Percentiles rank a stretch among this genome's conserved stretches.
phyloP scores from a whole-genome alignment of 2,888 invertebrate species.

The Phortica magna region DNA sequence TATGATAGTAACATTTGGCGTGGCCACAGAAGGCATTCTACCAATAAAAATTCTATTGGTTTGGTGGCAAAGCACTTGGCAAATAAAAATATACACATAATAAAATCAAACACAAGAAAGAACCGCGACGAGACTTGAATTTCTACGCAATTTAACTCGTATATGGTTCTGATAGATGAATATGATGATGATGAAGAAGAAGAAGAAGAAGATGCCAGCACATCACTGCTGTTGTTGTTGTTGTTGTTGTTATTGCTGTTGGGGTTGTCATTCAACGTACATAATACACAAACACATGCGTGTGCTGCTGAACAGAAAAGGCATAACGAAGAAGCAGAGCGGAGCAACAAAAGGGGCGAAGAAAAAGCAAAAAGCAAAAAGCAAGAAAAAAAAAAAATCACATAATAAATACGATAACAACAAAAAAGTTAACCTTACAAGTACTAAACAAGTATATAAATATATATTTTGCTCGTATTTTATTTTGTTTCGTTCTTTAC shows the following conservation, averaged over 20 bases:
- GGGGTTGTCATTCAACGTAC: conserved; percentile 1
- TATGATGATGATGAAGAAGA: conserved; percentile 42
- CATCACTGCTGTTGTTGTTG: not conserved
- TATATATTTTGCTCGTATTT: conserved; percentile 33
- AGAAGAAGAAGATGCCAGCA: conserved; percentile 10
- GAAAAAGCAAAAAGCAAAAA: not conserved
- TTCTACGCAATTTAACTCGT: conserved; percentile 65
- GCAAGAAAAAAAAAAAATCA: not conserved
- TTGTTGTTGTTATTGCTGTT: not conserved
- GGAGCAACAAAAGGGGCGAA: not conserved
- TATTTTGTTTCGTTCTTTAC: not conserved
- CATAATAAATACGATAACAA: conserved; percentile 62
- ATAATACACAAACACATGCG: not conserved
- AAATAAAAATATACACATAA: conserved; percentile 33
- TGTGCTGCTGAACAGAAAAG: not conserved
- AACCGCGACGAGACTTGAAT: conserved; percentile 62
- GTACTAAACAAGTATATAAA: conserved; percentile 51
- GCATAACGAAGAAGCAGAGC: not conserved
- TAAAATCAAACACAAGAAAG: conserved; percentile 39
- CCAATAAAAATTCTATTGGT: conserved; percentile 1
- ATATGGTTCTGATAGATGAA: conserved; percentile 20
- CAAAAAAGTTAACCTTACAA: conserved; percentile 53
- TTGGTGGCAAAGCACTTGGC: not conserved
- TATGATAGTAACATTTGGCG: not conserved
- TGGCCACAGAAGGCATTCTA: not conserved